phyloP scores from a whole-genome alignment of 2,888 invertebrate genomes.

The Camponotus fellah region DNA sequence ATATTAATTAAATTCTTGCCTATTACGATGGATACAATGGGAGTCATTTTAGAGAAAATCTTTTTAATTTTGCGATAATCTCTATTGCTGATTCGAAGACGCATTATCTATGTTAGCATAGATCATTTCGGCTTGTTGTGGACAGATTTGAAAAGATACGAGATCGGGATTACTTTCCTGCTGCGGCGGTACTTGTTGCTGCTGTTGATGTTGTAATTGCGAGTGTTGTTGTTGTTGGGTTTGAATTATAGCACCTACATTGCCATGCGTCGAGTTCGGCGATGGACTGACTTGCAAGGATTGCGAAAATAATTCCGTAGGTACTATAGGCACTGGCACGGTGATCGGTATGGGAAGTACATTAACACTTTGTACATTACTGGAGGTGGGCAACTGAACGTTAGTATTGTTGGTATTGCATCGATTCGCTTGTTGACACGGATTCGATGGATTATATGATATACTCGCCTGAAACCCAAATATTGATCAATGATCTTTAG shows the following conservation, averaged over 20 bases:
- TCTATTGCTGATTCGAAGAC: slow-evolving; percentile 75
- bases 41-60: not conserved
- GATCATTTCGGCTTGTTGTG: slow-evolving; percentile 78
- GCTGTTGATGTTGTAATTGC: slow-evolving; percentile 72
- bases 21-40: not conserved
- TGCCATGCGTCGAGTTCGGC: slow-evolving; percentile 68
- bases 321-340: slow-evolving; percentile 80
- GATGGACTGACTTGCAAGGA: slow-evolving; percentile 75
- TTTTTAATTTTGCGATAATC: slow-evolving; percentile 75
- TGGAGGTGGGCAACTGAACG: slow-evolving; percentile 66
- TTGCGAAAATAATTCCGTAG: slow-evolving; percentile 81
- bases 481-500: not conserved
- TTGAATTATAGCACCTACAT: slow-evolving; percentile 80
- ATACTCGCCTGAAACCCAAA: slow-evolving; percentile 75
- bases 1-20: not conserved
- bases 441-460: slow-evolving; percentile 75
- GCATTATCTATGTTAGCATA: slow-evolving; percentile 80
- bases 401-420: slow-evolving; percentile 67
- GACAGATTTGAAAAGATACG: slow-evolving; percentile 81
- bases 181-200: slow-evolving; percentile 68
- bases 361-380: slow-evolving; percentile 77
- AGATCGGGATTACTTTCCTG: slow-evolving; percentile 75
- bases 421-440: slow-evolving; percentile 73
- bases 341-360: slow-evolving; percentile 80
- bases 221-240: slow-evolving; percentile 76